phyloP scores from a whole-genome alignment of 1,140 invertebrate species.

The Steinernema feltiae region DNA sequence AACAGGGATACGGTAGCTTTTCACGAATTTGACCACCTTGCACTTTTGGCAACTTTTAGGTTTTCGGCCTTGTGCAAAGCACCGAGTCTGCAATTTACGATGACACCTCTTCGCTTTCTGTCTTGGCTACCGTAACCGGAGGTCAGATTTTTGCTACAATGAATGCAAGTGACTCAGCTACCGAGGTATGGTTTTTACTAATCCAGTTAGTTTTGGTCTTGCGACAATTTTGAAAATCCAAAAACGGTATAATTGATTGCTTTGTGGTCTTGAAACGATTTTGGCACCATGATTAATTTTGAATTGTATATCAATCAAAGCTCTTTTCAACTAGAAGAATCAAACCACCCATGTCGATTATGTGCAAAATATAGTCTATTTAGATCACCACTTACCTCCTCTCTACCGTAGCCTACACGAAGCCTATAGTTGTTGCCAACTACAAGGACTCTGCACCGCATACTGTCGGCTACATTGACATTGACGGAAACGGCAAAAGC shows the following conservation, averaged over 20 bases:
- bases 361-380: not conserved
- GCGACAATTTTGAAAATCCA: too few relatives aligned
- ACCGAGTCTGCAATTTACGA: not conserved
- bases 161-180: not conserved
- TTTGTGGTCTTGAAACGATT: too few relatives aligned
- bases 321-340: too few relatives aligned
- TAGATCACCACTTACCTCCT: not conserved
- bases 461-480: not conserved
- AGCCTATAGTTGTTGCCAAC: not conserved
- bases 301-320: too few relatives aligned
- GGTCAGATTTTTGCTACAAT: not conserved
- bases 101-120: not conserved
- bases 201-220: too few relatives aligned
- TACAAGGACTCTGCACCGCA: not conserved
- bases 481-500: not conserved
- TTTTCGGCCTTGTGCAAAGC: not conserved
- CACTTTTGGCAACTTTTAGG: not conserved
- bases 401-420: not conserved
- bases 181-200: not conserved
- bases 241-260: too few relatives aligned
- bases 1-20: not conserved
- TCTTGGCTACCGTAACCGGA: not conserved
- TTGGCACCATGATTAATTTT: too few relatives aligned
- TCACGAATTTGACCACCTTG: too few relatives aligned
- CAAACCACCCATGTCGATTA: too few relatives aligned